These are phyloP conservation scores for Dermolepida albohirtum DNA, from an alignment of 2,888 invertebrate genomes.

Conservation along the genomic window DNA sequence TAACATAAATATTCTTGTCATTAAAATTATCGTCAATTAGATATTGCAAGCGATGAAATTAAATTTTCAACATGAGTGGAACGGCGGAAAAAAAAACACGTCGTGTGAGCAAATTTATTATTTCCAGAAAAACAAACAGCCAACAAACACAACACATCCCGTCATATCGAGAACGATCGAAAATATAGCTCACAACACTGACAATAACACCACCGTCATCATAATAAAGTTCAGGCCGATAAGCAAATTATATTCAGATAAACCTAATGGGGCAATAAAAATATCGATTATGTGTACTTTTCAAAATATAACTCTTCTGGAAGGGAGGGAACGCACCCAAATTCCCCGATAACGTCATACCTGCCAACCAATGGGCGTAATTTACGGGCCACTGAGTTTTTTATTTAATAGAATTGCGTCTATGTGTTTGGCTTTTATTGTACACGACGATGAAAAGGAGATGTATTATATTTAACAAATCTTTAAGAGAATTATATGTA, in stretches of 20 bases:
- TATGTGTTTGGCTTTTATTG: conserved; percentile 6
- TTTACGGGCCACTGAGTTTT: conserved; percentile 1
- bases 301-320: conserved; percentile 19
- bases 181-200: conserved; percentile 9
- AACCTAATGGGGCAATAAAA: conserved; percentile 41
- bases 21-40: too few species aligned
- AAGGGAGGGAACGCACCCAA: background rate
- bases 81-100: too few species aligned
- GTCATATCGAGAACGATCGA: conserved; percentile 16
- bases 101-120: conserved; percentile 4
- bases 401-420: conserved; percentile 2
- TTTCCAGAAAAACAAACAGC: conserved; percentile 16
- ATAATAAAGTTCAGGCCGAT: conserved; percentile 35
- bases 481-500: too few species aligned
- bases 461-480: too few species aligned
- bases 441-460: background rate
- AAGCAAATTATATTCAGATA: conserved; percentile 40
- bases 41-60: too few species aligned
- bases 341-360: conserved; percentile 6
- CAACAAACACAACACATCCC: background rate
- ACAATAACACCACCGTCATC: conserved; percentile 18
- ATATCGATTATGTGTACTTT: conserved; percentile 39
- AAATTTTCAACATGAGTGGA: too few species aligned
- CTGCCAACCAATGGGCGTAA: background rate
- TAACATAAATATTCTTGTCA: too few species aligned